Conservation (phyloP, 1,140 invertebrate genomes). For the Drosophila prosaltans region DNA sequence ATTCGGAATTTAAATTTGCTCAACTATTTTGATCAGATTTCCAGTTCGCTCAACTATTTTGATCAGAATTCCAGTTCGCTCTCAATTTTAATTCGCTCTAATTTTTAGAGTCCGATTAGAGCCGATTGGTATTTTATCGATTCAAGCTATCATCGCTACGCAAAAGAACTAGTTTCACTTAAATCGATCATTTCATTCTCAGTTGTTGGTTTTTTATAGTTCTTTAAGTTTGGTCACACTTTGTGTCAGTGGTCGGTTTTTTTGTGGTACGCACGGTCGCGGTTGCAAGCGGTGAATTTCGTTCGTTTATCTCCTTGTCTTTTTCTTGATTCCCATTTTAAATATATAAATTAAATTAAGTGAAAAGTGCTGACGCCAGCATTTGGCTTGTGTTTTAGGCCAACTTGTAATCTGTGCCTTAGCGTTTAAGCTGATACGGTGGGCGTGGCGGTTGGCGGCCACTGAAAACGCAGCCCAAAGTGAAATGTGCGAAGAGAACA, state of each 20-base stretch:
- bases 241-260: neutral
- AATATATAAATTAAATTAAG: conserved; percentile 26
- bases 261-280: conserved; percentile 1
- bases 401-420: conserved; percentile 14
- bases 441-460: conserved; percentile 5
- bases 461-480: conserved; percentile 19
- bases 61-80: too few relatives aligned
- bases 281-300: conserved; percentile 12
- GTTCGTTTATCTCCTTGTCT: conserved; percentile 4
- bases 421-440: conserved; percentile 12
- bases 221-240: too few relatives aligned
- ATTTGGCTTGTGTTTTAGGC: neutral
- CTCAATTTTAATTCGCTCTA: too few relatives aligned
- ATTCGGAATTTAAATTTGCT: too few relatives aligned
- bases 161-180: too few relatives aligned
- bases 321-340: neutral
- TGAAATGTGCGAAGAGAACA: conserved; percentile 20
- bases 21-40: too few relatives aligned
- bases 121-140: too few relatives aligned
- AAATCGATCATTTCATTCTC: too few relatives aligned
- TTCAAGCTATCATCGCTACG: too few relatives aligned
- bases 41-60: too few relatives aligned
- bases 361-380: conserved; percentile 6
- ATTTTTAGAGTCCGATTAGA: too few relatives aligned
- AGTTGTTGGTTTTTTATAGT: too few relatives aligned